phyloP scores from a whole-genome alignment of 2,113 vertebrate genomes.

The Catharus fuscescens region DNA sequence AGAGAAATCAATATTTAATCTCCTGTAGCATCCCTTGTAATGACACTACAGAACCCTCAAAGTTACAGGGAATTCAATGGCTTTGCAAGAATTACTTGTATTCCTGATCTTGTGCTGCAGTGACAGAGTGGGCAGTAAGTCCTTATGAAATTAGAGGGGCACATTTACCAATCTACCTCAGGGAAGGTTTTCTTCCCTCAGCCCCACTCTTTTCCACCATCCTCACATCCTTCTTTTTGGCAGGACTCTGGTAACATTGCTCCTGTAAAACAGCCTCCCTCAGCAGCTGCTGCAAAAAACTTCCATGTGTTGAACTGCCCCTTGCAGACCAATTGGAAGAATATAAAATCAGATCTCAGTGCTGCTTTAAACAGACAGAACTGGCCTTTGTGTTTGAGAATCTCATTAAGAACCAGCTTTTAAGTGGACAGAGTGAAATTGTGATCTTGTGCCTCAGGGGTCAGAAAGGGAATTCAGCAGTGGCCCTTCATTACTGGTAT shows the following conservation, averaged over 20 bases:
- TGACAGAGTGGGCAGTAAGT: neutral
- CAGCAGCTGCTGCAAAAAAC: neutral
- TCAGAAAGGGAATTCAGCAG: neutral
- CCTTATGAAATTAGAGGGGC: neutral
- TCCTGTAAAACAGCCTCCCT: neutral
- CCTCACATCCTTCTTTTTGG: neutral
- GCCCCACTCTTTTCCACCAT: neutral
- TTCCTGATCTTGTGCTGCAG: neutral
- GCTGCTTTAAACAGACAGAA: neutral
- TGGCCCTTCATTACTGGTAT: neutral
- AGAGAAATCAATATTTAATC: slow-evolving; percentile 68
- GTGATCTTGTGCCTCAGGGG: neutral
- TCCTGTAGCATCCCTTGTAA: slow-evolving; percentile 23
- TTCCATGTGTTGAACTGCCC: neutral
- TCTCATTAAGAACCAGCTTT: slow-evolving; percentile 7
- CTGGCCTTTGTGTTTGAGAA: neutral
- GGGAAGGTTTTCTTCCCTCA: neutral
- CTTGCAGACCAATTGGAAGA: neutral
- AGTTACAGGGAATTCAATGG: neutral
- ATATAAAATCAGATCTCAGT: neutral
- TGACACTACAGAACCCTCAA: neutral
- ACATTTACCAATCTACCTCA: neutral
- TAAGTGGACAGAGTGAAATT: neutral
- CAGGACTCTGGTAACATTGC: neutral
- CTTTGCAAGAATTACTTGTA: neutral